A percentile compares a stretch with the other conserved stretches of the same genome.
Conservation (phyloP, 30 jellyfish, hydroid and myxozoan species). For the Aurelia aurita complex sp. Pacific region DNA sequence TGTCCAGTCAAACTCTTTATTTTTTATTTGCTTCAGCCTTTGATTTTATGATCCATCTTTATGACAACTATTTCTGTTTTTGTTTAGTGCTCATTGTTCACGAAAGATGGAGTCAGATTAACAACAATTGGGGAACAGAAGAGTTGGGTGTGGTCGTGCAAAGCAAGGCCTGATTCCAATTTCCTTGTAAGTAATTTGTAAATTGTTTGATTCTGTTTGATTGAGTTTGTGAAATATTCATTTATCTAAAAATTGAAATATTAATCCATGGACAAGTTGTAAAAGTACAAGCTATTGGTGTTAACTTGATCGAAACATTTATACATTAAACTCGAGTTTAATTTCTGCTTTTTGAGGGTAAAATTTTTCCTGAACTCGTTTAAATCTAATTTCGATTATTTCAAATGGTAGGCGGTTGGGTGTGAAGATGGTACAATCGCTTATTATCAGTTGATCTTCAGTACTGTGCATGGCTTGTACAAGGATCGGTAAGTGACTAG, state of each 20-base stretch:
- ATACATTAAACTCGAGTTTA: too few relatives aligned
- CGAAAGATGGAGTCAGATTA: conserved; percentile 92
- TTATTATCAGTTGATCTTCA: conserved; percentile 78
- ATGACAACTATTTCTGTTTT: not conserved
- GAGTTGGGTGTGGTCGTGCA: conserved; percentile 98
- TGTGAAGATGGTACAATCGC: conserved; percentile 98
- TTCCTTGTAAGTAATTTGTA: conserved; percentile 66
- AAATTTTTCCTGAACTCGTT: too few relatives aligned
- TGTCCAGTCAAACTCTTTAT: too few relatives aligned
- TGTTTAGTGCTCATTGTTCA: conserved; percentile 87
- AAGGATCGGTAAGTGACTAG: conserved; percentile 73
- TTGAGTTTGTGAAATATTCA: too few relatives aligned
- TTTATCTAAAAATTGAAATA: too few relatives aligned
- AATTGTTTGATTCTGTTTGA: too few relatives aligned
- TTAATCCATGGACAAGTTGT: too few relatives aligned
- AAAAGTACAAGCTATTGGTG: too few relatives aligned
- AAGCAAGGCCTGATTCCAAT: conserved; percentile 94
- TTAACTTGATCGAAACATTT: too few relatives aligned
- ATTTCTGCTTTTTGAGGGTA: too few relatives aligned
- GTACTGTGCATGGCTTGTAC: conserved; percentile 97
- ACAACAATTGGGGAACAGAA: conserved; percentile 90
- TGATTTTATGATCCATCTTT: too few relatives aligned
- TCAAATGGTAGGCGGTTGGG: conserved; percentile 83
- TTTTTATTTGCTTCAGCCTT: too few relatives aligned
- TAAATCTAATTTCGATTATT: not conserved